These are phyloP conservation scores for Andrena dorsata DNA, from an alignment of 2,888 invertebrate species.

Conservation along the genomic window DNA sequence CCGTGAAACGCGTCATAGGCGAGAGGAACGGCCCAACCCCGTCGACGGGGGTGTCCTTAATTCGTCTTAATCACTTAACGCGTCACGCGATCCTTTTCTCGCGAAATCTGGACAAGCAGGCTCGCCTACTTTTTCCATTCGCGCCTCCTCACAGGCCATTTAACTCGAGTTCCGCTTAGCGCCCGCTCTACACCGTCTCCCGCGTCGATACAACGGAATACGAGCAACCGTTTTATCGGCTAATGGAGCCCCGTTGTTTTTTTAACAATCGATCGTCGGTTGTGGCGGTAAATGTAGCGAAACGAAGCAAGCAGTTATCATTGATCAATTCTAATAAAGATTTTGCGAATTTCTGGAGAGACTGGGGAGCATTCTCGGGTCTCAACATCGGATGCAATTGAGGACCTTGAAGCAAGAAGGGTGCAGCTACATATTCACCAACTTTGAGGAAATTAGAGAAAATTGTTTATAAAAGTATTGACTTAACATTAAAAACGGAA, in stretches of 20 bases:
- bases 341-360: neutral
- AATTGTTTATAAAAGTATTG: too few species aligned
- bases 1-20: constrained; percentile 26
- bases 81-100: constrained; percentile 31
- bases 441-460: too few species aligned
- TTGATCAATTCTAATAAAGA: constrained; percentile 4
- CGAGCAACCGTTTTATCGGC: constrained; percentile 46
- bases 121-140: constrained; percentile 26
- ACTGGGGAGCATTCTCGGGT: constrained; percentile 14
- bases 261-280: constrained; percentile 28
- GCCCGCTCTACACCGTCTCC: constrained; percentile 36
- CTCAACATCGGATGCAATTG: too few species aligned
- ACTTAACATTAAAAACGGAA: too few species aligned
- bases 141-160: constrained; percentile 57
- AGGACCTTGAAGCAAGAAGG: too few species aligned
- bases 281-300: constrained; percentile 39
- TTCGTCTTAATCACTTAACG: constrained; percentile 64
- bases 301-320: constrained; percentile 28
- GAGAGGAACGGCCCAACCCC: neutral
- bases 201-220: constrained; percentile 48
- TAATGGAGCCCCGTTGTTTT: constrained; percentile 56
- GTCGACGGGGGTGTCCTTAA: constrained; percentile 37
- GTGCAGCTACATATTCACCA: too few species aligned
- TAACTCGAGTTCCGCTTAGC: constrained; percentile 52
- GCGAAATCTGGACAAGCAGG: constrained; percentile 17